Base-by-base conservation (phyloP, 2,888 invertebrate genomes). In the Phanerotoma sp. region DNA sequence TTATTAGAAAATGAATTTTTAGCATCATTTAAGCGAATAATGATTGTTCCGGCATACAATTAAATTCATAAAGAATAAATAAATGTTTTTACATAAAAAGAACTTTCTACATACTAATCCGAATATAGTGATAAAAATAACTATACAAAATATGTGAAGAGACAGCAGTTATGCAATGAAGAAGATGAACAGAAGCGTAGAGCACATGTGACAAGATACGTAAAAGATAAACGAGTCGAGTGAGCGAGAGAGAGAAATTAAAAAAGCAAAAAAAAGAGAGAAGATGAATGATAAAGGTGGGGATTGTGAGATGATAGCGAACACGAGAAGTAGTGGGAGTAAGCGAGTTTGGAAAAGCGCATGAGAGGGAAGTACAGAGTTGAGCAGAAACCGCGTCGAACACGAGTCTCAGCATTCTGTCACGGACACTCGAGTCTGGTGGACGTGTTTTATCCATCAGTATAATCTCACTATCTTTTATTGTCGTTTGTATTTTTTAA, bases 401-500 rank as follows among this genome's bases (percentile, higher is more conserved):
- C 58, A 60, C 61, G 57, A 62, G 62, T 61, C 52, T 61, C 46
- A 65, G 66, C 70, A 72, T 66, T 72, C 71, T 67, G 66, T 70
- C 67, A 67, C 66, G 68, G 65, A 68, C 62, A 62, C 63, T 66
- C 68, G 67, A 63, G 62, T 60, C 60, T 62, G 65, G 50, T 63
- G 68, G 71, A 66, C 65, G 69, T 66, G 64, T 57, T 42, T 51
- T 21, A 41, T 28, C 15, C 42, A n/a, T 35, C 33, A 22, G 11
- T 5, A 22, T n/a, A 46, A 21, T 33, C 11, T 22, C 11, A 9
- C n/a, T n/a, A 18, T 15, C 25, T 15, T 32, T 13, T 20, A 32
- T 25, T 25, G 3, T 25, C 1, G 25, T 25, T 25, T 25, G 25
- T 25, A 25, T 9, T 25, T 25, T 25, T n/a, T n/a, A n/a, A 38